These are phyloP conservation scores for Bombus pascuorum DNA, from an alignment of 1,140 invertebrate species.

Conservation along the genomic window DNA sequence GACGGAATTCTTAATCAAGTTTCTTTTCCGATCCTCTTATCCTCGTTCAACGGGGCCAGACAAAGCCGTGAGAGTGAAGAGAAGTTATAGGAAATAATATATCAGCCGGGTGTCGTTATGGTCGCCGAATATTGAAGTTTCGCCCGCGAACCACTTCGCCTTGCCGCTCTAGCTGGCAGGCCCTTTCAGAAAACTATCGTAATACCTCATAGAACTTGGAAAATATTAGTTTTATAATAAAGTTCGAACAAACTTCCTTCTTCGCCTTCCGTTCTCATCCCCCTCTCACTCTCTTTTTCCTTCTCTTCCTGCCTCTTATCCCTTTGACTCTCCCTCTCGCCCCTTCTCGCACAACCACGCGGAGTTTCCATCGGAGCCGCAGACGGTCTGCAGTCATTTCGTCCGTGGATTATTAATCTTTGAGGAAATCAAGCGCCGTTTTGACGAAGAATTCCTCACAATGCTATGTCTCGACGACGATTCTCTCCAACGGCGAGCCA, in stretches of 20 bases:
- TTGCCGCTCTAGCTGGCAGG: constrained; percentile 64
- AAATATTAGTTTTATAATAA: constrained; percentile 76
- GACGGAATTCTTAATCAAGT: constrained; percentile 74
- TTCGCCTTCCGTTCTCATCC: neutral
- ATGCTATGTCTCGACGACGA: constrained; percentile 32
- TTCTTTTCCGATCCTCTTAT: constrained; percentile 61
- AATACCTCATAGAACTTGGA: constrained; percentile 74
- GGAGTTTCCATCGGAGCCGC: neutral
- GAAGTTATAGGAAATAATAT: constrained; percentile 77
- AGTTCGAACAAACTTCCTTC: constrained; percentile 66
- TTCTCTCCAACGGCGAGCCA: constrained; percentile 29
- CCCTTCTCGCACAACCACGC: neutral
- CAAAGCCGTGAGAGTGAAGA: constrained; percentile 64
- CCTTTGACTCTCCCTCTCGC: neutral
- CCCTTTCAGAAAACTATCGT: constrained; percentile 74
- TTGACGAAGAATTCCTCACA: constrained; percentile 60
- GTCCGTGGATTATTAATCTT: constrained; percentile 68
- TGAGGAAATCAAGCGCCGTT: constrained; percentile 63
- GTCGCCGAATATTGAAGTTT: constrained; percentile 78
- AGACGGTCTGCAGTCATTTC: constrained; percentile 54
- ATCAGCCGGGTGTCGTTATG: constrained; percentile 76
- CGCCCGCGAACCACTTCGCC: constrained; percentile 66
- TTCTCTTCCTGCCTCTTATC: neutral
- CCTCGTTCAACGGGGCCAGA: constrained; percentile 47
- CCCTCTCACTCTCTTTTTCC: neutral